Conservation (phyloP, 2,113 vertebrate genomes). For the Burhinus oedicnemus region DNA sequence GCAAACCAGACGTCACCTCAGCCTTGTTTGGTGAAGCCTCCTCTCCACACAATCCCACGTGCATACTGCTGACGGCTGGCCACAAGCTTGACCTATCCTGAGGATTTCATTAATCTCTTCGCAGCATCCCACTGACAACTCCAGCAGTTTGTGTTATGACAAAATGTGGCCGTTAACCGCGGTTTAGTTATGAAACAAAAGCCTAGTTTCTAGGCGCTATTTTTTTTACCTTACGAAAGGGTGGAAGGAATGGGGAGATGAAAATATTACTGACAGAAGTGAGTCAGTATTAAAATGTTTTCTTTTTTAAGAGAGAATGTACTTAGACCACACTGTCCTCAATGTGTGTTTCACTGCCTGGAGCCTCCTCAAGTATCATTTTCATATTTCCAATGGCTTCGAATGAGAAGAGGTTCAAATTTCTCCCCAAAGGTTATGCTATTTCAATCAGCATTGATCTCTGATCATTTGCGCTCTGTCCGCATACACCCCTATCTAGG, state of each 20-base stretch:
- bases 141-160: conserved; percentile 26
- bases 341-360: background rate
- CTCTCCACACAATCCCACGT: background rate
- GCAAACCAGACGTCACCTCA: background rate
- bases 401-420: background rate
- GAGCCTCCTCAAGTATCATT: background rate
- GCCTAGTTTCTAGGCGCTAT: background rate
- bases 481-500: background rate
- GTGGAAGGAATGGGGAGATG: conserved; percentile 20
- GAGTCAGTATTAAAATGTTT: conserved; percentile 54
- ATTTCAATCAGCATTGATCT: background rate
- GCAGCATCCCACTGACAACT: background rate
- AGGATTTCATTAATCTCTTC: background rate
- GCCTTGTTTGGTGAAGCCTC: background rate
- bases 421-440: background rate
- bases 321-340: background rate
- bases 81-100: conserved; percentile 15
- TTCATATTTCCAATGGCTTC: conserved; percentile 2
- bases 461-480: background rate
- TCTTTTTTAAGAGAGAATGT: conserved; percentile 23
- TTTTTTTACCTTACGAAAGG: conserved; percentile 35
- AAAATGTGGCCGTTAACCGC: background rate
- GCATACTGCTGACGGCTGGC: background rate
- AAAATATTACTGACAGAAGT: conserved; percentile 36
- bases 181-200: conserved; percentile 38